A percentile compares a stretch with the other conserved stretches of the same genome.
phyloP scores from a whole-genome alignment of 2,113 vertebrate genomes.

The Peromyscus californicus region DNA sequence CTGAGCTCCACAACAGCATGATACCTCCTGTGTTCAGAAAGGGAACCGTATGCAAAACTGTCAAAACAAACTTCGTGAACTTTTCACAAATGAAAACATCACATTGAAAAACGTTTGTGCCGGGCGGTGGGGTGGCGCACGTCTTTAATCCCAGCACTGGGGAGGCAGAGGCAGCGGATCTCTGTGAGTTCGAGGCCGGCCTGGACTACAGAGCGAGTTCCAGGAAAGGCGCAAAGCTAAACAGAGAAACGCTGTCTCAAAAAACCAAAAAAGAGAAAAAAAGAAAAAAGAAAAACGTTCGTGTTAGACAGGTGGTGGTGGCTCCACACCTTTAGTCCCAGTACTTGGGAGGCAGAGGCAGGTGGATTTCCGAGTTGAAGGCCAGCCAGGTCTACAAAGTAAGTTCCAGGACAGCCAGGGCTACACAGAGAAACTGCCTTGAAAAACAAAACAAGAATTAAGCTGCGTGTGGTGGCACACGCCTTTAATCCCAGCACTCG shows the following conservation, averaged over 20 bases:
- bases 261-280: too few relatives aligned
- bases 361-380: neutral
- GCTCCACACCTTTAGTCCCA: neutral
- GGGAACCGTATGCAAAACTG: constrained; percentile 42
- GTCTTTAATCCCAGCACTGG: neutral
- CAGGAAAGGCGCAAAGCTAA: too few relatives aligned
- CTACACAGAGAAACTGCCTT: neutral
- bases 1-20: neutral
- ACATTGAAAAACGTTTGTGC: neutral
- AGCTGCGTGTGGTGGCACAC: neutral
- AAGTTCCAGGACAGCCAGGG: neutral
- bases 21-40: constrained; percentile 14
- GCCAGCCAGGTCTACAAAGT: too few relatives aligned
- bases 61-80: constrained; percentile 22
- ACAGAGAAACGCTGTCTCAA: too few relatives aligned
- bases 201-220: too few relatives aligned
- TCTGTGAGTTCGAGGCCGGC: too few relatives aligned
- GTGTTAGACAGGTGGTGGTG: neutral
- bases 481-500: neutral
- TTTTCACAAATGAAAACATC: neutral
- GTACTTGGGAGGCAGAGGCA: neutral
- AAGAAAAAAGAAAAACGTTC: neutral
- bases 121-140: too few relatives aligned
- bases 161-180: too few relatives aligned
- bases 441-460: neutral